Evolutionary conservation across 2,888 invertebrate species (phyloP), one percentile per base, ranked within the genome.

Genomic region (Scaptodrosophila latifasciaeformis): DNA sequence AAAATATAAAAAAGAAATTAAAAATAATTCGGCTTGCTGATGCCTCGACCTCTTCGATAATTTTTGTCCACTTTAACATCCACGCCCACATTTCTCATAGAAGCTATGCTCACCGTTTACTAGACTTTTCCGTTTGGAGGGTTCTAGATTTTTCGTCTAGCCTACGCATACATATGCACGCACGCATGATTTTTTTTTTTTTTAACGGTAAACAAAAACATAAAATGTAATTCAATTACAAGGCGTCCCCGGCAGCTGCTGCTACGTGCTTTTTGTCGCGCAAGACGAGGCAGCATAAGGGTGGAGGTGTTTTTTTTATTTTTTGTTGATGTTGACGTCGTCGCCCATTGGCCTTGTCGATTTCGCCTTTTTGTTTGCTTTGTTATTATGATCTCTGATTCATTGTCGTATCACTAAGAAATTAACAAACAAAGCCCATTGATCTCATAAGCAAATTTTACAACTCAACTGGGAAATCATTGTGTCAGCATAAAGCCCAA

Each of bases 241-340:
- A 53, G n/a, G n/a, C n/a, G 29, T 40, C 49, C 35, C 15, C 15
- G 34, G n/a, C n/a, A n/a, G 49, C 54, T 62, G 78, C 75, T 70
- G 79, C 79, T 72, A 72, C 72, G 72, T 72, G 72, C 68, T 56
- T 55, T 56, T 77, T 64, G 70, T 57, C 74, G 55, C 52, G 67
- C 52, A 54, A 13, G 2, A 13, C 35, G 42, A 47, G 2, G 49
- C 55, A 21, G 46, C 19, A n/a, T n/a, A n/a, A n/a, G 17, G 40
- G 47, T 58, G 27, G 44, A 47, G 34, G 10, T 29, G 15, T 49
- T 30, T 24, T 44, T 48, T 43, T 65, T 54, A 15, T 12, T 15
- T 50, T 18, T 13, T 37, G 49, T 24, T 53, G 44, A 60, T 53
- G 18, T 50, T 44, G 12, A 55, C 29, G 56, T 49, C 52, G 42